Conservation (phyloP, 2,797 vertebrate genomes). For the Momotus momota region DNA sequence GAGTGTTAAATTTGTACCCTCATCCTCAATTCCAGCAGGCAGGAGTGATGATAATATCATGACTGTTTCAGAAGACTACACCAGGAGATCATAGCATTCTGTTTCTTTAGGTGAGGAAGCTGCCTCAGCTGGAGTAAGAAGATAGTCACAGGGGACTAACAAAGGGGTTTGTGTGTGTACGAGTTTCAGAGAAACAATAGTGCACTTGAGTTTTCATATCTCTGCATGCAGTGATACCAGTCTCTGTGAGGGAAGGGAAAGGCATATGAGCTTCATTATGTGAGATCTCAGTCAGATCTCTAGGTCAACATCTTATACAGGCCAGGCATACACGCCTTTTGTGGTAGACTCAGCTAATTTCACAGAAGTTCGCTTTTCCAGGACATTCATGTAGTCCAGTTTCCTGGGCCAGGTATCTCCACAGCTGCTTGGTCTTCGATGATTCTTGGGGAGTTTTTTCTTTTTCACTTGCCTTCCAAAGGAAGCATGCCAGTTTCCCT, state of each 20-base stretch:
- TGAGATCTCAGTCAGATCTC: neutral
- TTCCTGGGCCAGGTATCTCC: neutral
- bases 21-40: neutral
- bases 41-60: neutral
- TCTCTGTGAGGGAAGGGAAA: neutral
- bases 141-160: neutral
- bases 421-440: neutral
- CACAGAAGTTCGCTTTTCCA: neutral
- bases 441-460: neutral
- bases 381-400: fast-evolving
- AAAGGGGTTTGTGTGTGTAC: neutral
- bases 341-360: neutral
- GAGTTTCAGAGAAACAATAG: neutral
- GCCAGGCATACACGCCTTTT: neutral
- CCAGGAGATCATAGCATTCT: neutral
- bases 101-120: neutral
- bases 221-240: neutral
- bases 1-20: neutral
- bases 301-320: neutral
- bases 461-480: neutral
- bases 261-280: neutral
- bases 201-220: neutral
- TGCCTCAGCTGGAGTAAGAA: neutral
- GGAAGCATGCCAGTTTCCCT: neutral
- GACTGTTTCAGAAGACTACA: neutral